Evolutionary conservation across 2,888 invertebrate genomes (phyloP).

Genomic region (Cotesia congregata): DNA sequence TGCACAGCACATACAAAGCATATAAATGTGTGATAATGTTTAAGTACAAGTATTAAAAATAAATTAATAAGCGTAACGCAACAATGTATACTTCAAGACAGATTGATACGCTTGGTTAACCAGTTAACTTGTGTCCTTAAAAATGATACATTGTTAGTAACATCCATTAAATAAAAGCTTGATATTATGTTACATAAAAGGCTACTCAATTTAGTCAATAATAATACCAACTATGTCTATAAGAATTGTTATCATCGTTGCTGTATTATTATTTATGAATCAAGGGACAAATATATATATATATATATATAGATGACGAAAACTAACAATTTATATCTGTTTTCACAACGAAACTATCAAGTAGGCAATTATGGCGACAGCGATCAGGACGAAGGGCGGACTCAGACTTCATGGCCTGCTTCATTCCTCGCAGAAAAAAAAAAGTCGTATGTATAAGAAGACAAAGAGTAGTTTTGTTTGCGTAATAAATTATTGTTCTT

Average conservation of each 20-base stretch:
- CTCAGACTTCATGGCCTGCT: slow-evolving; percentile 37
- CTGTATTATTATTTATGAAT: not conserved
- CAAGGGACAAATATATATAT: not conserved
- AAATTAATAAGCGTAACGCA: not conserved
- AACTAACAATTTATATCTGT: slow-evolving; percentile 16
- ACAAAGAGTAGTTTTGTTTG: slow-evolving; percentile 13
- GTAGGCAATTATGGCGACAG: not conserved
- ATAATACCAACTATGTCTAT: not conserved
- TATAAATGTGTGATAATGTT: not conserved
- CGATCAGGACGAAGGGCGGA: slow-evolving; percentile 14
- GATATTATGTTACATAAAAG: not conserved
- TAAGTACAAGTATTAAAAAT: not conserved
- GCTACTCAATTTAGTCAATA: not conserved
- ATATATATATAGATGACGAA: not conserved
- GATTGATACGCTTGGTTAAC: not conserved
- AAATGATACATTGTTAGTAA: not conserved
- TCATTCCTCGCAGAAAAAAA: slow-evolving; percentile 8
- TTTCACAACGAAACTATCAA: slow-evolving; percentile 22
- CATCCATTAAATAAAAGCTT: not conserved
- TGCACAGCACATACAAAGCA: slow-evolving; percentile 7
- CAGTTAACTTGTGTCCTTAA: not conserved
- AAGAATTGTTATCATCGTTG: not conserved
- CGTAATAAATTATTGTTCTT: not conserved
- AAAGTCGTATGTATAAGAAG: slow-evolving; percentile 13
- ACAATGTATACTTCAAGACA: not conserved